phyloP scores from a whole-genome alignment of 2,113 vertebrate genomes.

The Hirundichthys speculiger region DNA sequence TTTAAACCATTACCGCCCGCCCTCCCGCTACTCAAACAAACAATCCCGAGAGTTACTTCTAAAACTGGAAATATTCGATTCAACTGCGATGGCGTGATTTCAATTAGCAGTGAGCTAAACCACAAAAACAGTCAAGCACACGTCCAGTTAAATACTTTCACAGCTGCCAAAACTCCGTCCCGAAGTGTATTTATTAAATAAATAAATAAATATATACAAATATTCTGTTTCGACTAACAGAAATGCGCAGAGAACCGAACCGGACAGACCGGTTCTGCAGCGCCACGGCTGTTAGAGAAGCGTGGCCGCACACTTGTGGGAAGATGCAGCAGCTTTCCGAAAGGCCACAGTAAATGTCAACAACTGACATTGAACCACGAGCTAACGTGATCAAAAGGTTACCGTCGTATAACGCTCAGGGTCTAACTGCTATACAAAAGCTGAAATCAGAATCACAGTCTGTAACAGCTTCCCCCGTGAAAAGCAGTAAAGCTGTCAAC shows the following conservation, averaged over 20 bases:
- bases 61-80: no score
- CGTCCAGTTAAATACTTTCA: no score
- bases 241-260: slow-evolving; percentile 17
- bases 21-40: not conserved
- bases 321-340: not conserved
- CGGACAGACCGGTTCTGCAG: slow-evolving; percentile 39
- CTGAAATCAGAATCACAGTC: not conserved
- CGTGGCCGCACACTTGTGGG: not conserved
- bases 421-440: no score
- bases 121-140: no score
- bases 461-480: slow-evolving; percentile 18
- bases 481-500: slow-evolving; percentile 3
- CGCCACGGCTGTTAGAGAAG: slow-evolving; percentile 20
- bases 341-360: no score
- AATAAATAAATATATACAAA: no score
- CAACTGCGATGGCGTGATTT: not conserved
- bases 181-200: not conserved
- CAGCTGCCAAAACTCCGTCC: no score
- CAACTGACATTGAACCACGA: no score
- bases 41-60: not conserved
- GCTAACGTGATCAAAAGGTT: no score
- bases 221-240: not conserved
- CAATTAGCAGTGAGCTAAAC: not conserved
- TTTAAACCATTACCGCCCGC: slow-evolving; percentile 30
- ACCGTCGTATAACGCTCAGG: no score